phyloP scores from a whole-genome alignment of 2,797 vertebrate species.

The Gila robusta region DNA sequence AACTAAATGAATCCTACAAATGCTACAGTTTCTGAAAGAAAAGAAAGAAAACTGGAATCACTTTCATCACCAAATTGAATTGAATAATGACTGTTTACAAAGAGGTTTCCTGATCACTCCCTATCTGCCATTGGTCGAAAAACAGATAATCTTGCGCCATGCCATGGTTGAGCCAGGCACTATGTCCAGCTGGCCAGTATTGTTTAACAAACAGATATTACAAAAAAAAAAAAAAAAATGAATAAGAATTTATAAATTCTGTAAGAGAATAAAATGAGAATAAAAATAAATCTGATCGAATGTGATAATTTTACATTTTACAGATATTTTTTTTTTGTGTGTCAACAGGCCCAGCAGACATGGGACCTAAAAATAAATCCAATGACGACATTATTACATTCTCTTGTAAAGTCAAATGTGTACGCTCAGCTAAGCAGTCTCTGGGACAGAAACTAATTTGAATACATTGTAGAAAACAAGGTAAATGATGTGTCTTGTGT shows the following conservation, averaged over 20 bases:
- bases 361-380: constrained; percentile 3
- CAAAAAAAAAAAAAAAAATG: neutral
- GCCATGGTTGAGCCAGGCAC: neutral
- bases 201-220: neutral
- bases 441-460: neutral
- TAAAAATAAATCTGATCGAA: neutral
- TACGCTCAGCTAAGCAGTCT: neutral
- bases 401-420: constrained; percentile 11
- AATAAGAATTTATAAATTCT: neutral
- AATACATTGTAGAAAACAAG: neutral
- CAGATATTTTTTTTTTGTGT: neutral
- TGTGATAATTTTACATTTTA: neutral
- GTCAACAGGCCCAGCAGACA: neutral
- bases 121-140: neutral
- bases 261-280: neutral
- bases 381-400: constrained; percentile 11
- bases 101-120: neutral
- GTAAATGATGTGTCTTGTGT: neutral
- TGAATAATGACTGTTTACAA: neutral
- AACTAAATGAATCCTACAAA: neutral
- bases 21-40: neutral
- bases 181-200: neutral
- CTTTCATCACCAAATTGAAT: neutral
- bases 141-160: neutral
- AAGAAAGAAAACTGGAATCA: too few relatives aligned